These are phyloP conservation scores for Siniperca undulata DNA, from an alignment of 2,797 vertebrate genomes.

Conservation along the genomic window DNA sequence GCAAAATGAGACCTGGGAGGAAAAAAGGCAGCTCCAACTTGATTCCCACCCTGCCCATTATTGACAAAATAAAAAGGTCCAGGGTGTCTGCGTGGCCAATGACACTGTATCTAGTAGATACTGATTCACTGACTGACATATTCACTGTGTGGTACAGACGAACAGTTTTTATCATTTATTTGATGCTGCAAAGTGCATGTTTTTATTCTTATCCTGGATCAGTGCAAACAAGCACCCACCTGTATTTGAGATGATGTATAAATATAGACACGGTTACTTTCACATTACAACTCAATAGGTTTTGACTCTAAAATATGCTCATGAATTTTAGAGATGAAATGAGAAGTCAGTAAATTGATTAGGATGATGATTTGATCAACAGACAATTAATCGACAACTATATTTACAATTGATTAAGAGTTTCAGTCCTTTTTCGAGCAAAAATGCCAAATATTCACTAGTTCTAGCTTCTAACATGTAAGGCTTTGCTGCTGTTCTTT, in stretches of 20 bases:
- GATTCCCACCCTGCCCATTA: slow-evolving; percentile 47
- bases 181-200: neutral
- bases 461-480: neutral
- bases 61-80: slow-evolving; percentile 55
- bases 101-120: slow-evolving; percentile 1
- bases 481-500: neutral
- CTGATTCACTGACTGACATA: slow-evolving; percentile 6
- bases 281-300: neutral
- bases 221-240: neutral
- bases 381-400: neutral
- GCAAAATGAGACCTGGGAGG: slow-evolving; percentile 47
- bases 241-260: neutral
- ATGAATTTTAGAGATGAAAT: neutral
- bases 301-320: too few species aligned
- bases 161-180: slow-evolving; percentile 1
- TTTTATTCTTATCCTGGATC: neutral
- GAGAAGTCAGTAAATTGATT: neutral
- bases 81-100: slow-evolving; percentile 25
- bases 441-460: neutral
- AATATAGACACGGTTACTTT: neutral
- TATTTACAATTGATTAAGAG: neutral
- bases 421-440: neutral
- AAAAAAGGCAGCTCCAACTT: slow-evolving; percentile 42
- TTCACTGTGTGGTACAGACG: neutral
- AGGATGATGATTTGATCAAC: neutral